phyloP scores from a whole-genome alignment of 2,888 invertebrate species.

The Tenthredo mesomela region DNA sequence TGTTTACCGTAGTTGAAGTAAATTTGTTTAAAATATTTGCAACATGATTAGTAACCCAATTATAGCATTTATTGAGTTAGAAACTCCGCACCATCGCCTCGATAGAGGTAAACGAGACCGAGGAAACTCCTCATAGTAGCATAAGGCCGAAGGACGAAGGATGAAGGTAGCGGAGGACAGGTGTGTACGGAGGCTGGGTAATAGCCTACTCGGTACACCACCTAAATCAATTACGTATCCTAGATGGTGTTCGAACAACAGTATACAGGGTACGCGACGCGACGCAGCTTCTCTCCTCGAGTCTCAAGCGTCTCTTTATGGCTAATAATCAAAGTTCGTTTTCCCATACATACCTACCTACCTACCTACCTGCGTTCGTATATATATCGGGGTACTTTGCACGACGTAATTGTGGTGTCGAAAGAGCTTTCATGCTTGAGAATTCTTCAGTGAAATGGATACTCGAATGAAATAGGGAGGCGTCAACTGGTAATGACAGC shows the following conservation, averaged over 20 bases:
- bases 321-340: conserved; percentile 25
- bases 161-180: conserved; percentile 1
- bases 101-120: conserved; percentile 26
- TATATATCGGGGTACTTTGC: not conserved
- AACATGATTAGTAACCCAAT: conserved; percentile 48
- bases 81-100: conserved; percentile 6
- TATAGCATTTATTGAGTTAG: conserved; percentile 50
- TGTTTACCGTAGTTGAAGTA: conserved; percentile 20
- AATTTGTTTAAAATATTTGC: conserved; percentile 52
- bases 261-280: not conserved
- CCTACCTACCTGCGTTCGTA: not conserved
- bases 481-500: conserved; percentile 29
- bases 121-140: conserved; percentile 22
- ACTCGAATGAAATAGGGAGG: conserved; percentile 20
- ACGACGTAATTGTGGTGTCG: conserved; percentile 22
- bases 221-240: conserved; percentile 47
- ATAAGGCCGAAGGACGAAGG: conserved; percentile 10
- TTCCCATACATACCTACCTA: not conserved
- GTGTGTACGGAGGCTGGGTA: conserved; percentile 43
- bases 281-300: not conserved
- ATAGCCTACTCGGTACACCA: conserved; percentile 49
- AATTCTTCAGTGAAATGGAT: conserved; percentile 47
- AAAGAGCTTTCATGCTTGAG: conserved; percentile 34
- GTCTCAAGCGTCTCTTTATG: conserved; percentile 34
- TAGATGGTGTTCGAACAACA: conserved; percentile 35